These are phyloP conservation scores for Aspidiotus rigidus DNA, from an alignment of 2,888 invertebrate genomes.

Conservation along the genomic window DNA sequence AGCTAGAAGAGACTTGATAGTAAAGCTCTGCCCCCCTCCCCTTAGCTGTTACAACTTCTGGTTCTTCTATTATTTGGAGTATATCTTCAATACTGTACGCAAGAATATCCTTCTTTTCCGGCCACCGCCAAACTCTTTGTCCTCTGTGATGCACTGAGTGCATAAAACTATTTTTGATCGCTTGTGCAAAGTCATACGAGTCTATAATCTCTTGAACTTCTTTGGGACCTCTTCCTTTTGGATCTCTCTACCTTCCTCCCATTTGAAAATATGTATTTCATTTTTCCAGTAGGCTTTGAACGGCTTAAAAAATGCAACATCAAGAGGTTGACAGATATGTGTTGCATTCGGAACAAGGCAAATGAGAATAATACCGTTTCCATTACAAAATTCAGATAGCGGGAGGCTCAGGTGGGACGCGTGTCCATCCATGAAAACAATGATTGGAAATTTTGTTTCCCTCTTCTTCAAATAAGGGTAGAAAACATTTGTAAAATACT, in stretches of 20 bases:
- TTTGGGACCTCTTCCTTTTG: no score
- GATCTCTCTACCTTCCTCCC: background rate
- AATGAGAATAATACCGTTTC: conserved; percentile 28
- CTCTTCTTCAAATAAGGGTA: background rate
- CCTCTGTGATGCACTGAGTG: no score
- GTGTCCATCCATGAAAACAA: background rate
- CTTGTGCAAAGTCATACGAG: no score
- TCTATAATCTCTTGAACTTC: no score
- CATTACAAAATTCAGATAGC: background rate
- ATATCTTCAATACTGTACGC: no score
- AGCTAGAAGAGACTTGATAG: no score
- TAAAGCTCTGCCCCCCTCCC: no score
- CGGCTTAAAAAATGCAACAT: background rate
- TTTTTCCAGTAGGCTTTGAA: background rate
- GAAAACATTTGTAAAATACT: background rate
- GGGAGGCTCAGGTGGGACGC: background rate
- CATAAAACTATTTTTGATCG: no score
- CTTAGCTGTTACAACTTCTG: no score
- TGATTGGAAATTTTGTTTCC: background rate
- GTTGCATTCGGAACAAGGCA: background rate
- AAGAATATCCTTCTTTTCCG: no score
- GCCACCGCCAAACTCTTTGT: no score
- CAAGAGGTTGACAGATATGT: background rate
- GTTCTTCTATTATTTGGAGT: no score
- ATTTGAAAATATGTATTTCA: background rate